Evolutionary conservation across 2,888 invertebrate species (phyloP).

Genomic region (Esperia sulphurella): DNA sequence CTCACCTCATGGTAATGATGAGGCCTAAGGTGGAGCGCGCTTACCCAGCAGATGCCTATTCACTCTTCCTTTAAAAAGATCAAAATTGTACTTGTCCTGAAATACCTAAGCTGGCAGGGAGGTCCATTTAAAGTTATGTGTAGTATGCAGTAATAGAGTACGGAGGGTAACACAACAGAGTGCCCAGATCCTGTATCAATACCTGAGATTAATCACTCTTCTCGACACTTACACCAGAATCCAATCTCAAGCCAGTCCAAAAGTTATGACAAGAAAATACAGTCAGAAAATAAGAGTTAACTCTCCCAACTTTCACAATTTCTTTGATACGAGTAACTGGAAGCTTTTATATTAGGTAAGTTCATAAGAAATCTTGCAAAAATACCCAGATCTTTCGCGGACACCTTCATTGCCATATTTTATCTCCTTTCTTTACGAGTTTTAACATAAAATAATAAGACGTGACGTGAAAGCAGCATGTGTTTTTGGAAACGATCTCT

Average conservation of each 20-base stretch:
- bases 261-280: not conserved
- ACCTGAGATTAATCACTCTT: too few relatives aligned
- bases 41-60: too few relatives aligned
- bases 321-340: not conserved
- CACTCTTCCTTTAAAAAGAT: too few relatives aligned
- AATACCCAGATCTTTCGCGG: not conserved
- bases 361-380: not conserved
- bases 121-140: too few relatives aligned
- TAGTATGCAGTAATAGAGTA: too few relatives aligned
- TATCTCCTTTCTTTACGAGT: slow-evolving; percentile 3
- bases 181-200: too few relatives aligned
- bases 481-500: too few relatives aligned
- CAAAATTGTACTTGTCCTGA: too few relatives aligned
- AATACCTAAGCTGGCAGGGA: too few relatives aligned
- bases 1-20: too few relatives aligned
- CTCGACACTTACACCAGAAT: not conserved
- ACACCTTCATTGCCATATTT: not conserved
- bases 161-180: too few relatives aligned
- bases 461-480: slow-evolving; percentile 3
- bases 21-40: too few relatives aligned
- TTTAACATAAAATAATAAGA: slow-evolving; percentile 7
- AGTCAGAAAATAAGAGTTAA: not conserved
- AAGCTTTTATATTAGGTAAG: slow-evolving; percentile 3
- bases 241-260: not conserved
- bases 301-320: not conserved